These are phyloP conservation scores for Nyctibius grandis DNA, from an alignment of 2,797 vertebrate species.

Conservation along the genomic window DNA sequence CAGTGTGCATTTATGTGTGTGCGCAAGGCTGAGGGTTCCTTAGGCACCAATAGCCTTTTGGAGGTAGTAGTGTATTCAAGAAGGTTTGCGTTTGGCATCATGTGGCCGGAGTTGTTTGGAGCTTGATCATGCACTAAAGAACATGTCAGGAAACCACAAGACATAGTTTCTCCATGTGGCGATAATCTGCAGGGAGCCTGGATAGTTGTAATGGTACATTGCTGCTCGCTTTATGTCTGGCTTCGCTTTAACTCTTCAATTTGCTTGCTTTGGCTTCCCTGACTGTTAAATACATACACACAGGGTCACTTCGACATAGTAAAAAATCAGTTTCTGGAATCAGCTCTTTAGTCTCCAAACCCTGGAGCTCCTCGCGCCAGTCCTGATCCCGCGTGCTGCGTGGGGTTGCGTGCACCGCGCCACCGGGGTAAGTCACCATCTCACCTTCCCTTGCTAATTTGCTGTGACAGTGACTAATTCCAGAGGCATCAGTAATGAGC, in stretches of 20 bases:
- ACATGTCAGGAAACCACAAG: constrained; percentile 69
- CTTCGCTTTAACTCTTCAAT: constrained; percentile 51
- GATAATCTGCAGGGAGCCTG: constrained; percentile 59
- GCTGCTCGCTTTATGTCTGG: constrained; percentile 49
- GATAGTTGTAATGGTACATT: constrained; percentile 58
- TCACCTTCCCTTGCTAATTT: constrained; percentile 18
- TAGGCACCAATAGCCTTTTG: background rate
- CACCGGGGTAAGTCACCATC: constrained; percentile 12
- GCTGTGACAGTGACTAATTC: constrained; percentile 5
- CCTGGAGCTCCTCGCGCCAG: background rate
- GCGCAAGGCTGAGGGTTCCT: fast-evolving
- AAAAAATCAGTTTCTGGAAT: constrained; percentile 57
- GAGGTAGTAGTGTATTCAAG: background rate
- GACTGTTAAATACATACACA: constrained; percentile 51
- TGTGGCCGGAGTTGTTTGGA: constrained; percentile 28
- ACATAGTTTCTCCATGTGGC: constrained; percentile 61
- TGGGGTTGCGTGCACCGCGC: background rate
- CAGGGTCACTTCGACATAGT: constrained; percentile 21
- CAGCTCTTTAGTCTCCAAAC: background rate
- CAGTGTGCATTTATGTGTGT: fast-evolving
- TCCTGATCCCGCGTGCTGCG: constrained; percentile 9
- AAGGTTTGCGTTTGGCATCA: constrained; percentile 54
- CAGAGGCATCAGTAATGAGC: background rate
- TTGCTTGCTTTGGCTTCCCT: constrained; percentile 72
- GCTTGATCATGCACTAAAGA: constrained; percentile 1